Conservation (phyloP, 2,113 vertebrate species). For the Gorilla gorilla region DNA sequence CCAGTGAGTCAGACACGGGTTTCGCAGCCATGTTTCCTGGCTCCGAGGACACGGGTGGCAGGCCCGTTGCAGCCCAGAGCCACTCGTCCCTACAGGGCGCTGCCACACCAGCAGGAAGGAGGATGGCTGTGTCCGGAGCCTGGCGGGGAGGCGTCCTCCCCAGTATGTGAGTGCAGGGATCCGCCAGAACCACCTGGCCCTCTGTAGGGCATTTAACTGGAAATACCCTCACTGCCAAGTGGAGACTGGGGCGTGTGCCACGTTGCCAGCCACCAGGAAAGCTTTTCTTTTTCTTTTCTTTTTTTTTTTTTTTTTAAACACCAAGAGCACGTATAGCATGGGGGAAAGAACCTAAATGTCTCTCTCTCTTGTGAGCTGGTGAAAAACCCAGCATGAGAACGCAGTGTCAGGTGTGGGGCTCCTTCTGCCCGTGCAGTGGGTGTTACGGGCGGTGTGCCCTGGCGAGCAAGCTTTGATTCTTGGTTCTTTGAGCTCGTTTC, state of each 20-base stretch:
- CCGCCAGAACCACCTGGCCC: background rate
- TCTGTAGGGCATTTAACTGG: fast-evolving
- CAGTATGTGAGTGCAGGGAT: background rate
- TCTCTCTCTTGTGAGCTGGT: background rate
- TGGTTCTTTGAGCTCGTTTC: background rate
- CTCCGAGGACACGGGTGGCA: too few species aligned
- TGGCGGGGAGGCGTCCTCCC: background rate
- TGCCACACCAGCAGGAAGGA: background rate
- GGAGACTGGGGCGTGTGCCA: background rate
- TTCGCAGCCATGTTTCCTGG: background rate
- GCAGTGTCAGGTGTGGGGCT: fast-evolving
- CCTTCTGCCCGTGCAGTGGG: fast-evolving
- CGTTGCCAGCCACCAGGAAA: fast-evolving
- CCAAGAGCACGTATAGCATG: fast-evolving
- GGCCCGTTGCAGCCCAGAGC: background rate
- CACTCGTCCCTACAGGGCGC: background rate
- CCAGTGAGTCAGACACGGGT: fast-evolving
- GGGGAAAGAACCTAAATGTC: background rate
- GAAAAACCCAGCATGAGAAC: fast-evolving
- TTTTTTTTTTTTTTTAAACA: background rate
- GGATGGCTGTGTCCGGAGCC: background rate
- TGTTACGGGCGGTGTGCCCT: fast-evolving
- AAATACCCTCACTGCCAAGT: background rate
- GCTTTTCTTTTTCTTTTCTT: background rate
- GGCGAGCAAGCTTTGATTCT: fast-evolving